These are phyloP conservation scores for Sialis lutaria DNA, from an alignment of 2,888 invertebrate species.

Conservation along the genomic window DNA sequence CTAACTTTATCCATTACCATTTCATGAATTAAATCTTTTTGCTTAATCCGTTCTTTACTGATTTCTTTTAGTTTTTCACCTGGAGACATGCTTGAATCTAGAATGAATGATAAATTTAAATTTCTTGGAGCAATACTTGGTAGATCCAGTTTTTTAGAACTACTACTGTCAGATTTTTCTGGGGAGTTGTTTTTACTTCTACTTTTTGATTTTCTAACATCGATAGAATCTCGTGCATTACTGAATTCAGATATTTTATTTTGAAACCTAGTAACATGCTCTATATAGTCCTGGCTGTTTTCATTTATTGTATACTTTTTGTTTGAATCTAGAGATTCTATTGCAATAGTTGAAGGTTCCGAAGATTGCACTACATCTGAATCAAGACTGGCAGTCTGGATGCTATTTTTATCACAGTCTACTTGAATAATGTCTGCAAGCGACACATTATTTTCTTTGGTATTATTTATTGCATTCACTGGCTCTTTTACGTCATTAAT, in stretches of 20 bases:
- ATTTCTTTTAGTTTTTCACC: constrained; percentile 56
- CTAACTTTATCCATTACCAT: constrained; percentile 65
- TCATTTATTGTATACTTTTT: constrained; percentile 4
- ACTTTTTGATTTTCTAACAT: constrained; percentile 38
- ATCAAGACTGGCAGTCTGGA: too few species aligned
- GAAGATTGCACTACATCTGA: too few species aligned
- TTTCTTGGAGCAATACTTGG: constrained; percentile 15
- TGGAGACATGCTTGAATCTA: constrained; percentile 23
- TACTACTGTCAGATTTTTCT: constrained; percentile 31
- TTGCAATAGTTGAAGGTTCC: too few species aligned
- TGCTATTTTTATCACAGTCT: too few species aligned
- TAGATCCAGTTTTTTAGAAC: constrained; percentile 22
- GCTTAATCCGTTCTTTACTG: constrained; percentile 61
- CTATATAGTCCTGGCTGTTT: constrained; percentile 28
- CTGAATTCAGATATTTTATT: constrained; percentile 52
- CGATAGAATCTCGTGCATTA: constrained; percentile 49
- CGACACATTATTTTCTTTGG: too few species aligned
- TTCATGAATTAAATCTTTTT: constrained; percentile 68
- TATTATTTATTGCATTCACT: too few species aligned
- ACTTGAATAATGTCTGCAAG: too few species aligned
- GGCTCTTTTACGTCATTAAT: too few species aligned
- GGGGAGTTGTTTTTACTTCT: constrained; percentile 19
- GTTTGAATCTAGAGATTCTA: too few species aligned
- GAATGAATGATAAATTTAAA: constrained; percentile 17
- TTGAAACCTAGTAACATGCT: constrained; percentile 46